phyloP scores from a whole-genome alignment of 2,113 vertebrate species.

The Todiramphus saurophagus region DNA sequence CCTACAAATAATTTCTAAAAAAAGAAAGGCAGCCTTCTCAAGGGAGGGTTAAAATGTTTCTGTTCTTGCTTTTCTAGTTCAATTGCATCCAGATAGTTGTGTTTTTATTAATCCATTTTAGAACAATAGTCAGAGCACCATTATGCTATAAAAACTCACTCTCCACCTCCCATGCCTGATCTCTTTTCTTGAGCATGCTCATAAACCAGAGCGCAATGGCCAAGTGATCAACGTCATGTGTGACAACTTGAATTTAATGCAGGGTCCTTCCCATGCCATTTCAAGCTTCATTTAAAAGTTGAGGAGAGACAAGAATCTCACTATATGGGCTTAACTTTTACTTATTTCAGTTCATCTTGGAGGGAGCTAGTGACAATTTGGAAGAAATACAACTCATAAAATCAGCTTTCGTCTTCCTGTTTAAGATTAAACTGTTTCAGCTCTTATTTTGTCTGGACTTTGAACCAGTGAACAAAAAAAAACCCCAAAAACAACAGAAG shows the following conservation, averaged over 20 bases:
- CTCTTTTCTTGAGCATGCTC: not conserved
- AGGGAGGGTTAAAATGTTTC: not conserved
- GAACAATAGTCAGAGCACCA: not conserved
- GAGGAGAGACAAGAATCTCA: not conserved
- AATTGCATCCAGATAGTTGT: not conserved
- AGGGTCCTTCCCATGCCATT: not conserved
- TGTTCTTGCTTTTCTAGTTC: not conserved
- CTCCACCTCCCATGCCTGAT: not conserved
- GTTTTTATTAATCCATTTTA: conserved; percentile 5
- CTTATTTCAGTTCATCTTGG: not conserved
- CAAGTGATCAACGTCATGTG: not conserved
- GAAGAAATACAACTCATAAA: not conserved
- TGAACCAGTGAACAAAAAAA: not conserved
- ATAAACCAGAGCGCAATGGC: not conserved
- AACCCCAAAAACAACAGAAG: not conserved
- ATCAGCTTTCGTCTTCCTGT: not conserved
- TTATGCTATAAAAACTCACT: not conserved
- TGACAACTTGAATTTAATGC: not conserved
- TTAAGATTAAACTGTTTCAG: not conserved
- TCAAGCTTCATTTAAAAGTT: conserved; percentile 32
- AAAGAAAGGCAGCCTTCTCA: not conserved
- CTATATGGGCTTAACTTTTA: not conserved
- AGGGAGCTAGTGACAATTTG: not conserved
- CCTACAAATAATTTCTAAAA: not conserved
- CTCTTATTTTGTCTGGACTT: conserved; percentile 17